These are phyloP conservation scores for Sciurus vulgaris DNA, from an alignment of 2,797 vertebrate species.

Conservation along the genomic window DNA sequence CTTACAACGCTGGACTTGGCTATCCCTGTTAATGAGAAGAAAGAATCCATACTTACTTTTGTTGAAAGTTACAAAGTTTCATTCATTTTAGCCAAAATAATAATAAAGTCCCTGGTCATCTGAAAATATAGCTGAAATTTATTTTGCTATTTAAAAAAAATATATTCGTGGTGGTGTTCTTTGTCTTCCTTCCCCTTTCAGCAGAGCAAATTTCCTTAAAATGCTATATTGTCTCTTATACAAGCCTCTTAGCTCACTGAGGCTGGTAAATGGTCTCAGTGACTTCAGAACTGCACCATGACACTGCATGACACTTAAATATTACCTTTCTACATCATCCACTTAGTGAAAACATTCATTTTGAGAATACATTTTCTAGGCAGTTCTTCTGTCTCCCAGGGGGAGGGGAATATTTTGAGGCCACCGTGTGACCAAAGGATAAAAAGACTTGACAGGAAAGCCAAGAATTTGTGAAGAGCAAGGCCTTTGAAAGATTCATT, in stretches of 20 bases:
- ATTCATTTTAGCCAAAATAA: conserved; percentile 1
- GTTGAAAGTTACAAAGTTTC: conserved; percentile 52
- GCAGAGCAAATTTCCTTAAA: conserved; percentile 40
- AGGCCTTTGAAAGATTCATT: conserved; percentile 81
- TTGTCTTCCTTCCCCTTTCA: background rate
- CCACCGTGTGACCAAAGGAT: conserved; percentile 81
- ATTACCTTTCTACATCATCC: conserved; percentile 55
- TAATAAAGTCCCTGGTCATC: background rate
- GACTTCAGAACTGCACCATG: conserved; percentile 28
- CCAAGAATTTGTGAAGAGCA: conserved; percentile 81
- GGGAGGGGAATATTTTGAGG: conserved; percentile 81
- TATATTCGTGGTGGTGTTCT: background rate
- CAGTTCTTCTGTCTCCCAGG: conserved; percentile 68
- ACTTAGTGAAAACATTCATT: conserved; percentile 77
- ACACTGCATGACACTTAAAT: conserved; percentile 70
- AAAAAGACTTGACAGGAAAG: conserved; percentile 77
- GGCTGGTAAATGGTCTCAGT: conserved; percentile 12
- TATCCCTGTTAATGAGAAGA: conserved; percentile 54
- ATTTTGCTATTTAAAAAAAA: background rate
- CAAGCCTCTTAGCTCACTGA: background rate
- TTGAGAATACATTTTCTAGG: conserved; percentile 82
- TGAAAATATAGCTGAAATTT: conserved; percentile 43
- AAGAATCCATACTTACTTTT: conserved; percentile 31
- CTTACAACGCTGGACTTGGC: background rate
- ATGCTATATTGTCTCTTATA: background rate